phyloP scores from a whole-genome alignment of 2,113 vertebrate genomes.

The Periophthalmus modestus region DNA sequence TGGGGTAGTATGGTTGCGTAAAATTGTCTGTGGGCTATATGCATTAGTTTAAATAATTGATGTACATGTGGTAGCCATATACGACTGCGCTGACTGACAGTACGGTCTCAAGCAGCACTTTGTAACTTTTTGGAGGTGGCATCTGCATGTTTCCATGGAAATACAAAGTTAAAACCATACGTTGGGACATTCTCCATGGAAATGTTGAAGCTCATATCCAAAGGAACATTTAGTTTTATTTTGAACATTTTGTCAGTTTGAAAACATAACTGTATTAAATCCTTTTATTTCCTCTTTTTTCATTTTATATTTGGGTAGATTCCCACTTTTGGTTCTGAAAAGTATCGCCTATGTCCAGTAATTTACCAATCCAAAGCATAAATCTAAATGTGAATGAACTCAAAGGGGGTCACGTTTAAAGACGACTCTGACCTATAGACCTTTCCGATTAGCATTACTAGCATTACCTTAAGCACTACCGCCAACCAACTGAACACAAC shows the following conservation, averaged over 20 bases:
- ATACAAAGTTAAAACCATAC: too few species aligned
- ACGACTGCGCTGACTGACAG: neutral
- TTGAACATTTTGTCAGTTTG: too few species aligned
- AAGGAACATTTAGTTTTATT: too few species aligned
- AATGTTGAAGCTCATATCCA: too few species aligned
- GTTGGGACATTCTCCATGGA: too few species aligned
- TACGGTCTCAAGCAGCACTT: neutral
- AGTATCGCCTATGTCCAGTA: neutral
- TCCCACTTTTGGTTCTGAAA: neutral
- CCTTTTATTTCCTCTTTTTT: neutral
- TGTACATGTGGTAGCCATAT: neutral
- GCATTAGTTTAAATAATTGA: neutral
- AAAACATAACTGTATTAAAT: neutral
- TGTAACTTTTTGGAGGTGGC: neutral
- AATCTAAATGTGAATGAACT: neutral
- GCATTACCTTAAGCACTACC: neutral
- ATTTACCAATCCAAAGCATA: neutral
- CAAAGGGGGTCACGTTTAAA: slow-evolving; percentile 1
- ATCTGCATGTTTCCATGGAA: too few species aligned
- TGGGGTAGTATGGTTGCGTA: neutral
- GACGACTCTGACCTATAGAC: neutral
- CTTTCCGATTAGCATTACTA: slow-evolving; percentile 2
- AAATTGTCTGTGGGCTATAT: neutral
- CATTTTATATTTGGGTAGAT: neutral
- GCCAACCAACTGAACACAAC: neutral